phyloP scores from a whole-genome alignment of 2,888 invertebrate species.

The Atrina japonica region DNA sequence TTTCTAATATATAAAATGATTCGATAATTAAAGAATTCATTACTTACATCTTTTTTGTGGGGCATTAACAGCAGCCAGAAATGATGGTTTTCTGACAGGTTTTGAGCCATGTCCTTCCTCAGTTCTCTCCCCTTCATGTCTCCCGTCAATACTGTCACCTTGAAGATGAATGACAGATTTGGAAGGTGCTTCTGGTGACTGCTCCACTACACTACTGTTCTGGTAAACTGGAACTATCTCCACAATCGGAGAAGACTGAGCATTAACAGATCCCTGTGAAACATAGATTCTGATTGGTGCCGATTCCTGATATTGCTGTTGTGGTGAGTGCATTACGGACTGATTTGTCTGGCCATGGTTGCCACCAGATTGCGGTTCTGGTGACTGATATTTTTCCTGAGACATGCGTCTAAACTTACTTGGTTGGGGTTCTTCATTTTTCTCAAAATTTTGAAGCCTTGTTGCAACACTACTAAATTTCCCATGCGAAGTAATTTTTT shows the following conservation, averaged over 20 bases:
- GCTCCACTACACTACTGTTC: conserved; percentile 27
- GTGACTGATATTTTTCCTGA: conserved; percentile 42
- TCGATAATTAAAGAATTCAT: neutral
- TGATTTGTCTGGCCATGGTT: conserved; percentile 41
- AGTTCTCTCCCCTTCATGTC: conserved; percentile 27
- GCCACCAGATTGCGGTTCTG: conserved; percentile 44
- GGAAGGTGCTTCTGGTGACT: conserved; percentile 10
- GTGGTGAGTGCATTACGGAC: conserved; percentile 27
- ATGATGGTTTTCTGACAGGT: conserved; percentile 76
- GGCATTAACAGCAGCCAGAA: conserved; percentile 76
- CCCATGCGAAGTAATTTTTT: conserved; percentile 81
- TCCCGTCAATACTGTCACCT: conserved; percentile 35
- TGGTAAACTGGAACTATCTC: conserved; percentile 64
- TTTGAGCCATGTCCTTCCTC: conserved; percentile 53
- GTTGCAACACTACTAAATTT: conserved; percentile 76
- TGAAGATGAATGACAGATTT: conserved; percentile 41
- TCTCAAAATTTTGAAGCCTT: conserved; percentile 78
- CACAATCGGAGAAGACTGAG: conserved; percentile 64
- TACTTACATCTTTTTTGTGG: conserved; percentile 68
- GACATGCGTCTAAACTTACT: conserved; percentile 38
- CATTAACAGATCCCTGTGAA: conserved; percentile 63
- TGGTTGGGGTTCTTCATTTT: conserved; percentile 39
- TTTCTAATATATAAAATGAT: too few species aligned
- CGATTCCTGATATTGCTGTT: conserved; percentile 46
- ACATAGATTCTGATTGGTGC: conserved; percentile 68